These are phyloP conservation scores for Entelurus aequoreus DNA, from an alignment of 2,113 vertebrate species.

Conservation along the genomic window DNA sequence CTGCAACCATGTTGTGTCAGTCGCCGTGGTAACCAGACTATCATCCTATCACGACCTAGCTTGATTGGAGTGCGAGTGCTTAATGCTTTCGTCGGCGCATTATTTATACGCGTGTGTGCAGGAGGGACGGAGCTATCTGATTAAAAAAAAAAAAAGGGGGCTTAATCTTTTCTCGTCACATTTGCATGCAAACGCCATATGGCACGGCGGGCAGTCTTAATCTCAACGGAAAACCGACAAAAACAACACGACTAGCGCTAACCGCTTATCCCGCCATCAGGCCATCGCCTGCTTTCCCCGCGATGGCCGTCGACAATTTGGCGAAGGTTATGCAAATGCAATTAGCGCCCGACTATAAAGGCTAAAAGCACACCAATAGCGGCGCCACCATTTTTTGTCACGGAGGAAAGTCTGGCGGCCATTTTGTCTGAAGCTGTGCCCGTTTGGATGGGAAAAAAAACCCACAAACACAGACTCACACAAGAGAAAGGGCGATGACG, in stretches of 20 bases:
- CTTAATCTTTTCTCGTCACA: constrained; percentile 59
- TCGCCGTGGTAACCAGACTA: constrained; percentile 54
- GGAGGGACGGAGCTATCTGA: constrained; percentile 41
- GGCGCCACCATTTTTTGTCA: constrained; percentile 74
- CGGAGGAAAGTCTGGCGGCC: constrained; percentile 57
- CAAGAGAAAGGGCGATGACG: constrained; percentile 26
- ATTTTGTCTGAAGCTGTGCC: constrained; percentile 75
- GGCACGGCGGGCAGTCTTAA: constrained; percentile 39
- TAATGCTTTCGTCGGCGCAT: constrained; percentile 48
- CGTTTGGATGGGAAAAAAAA: constrained; percentile 60
- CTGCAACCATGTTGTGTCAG: constrained; percentile 1
- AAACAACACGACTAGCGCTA: constrained; percentile 13
- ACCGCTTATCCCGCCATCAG: background rate
- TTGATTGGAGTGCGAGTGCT: constrained; percentile 60
- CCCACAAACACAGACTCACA: constrained; percentile 2
- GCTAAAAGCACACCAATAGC: constrained; percentile 69
- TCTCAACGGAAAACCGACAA: constrained; percentile 28
- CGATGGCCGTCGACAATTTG: constrained; percentile 49
- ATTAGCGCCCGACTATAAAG: constrained; percentile 69
- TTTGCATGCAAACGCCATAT: constrained; percentile 70
- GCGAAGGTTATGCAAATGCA: constrained; percentile 79
- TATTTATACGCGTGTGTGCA: constrained; percentile 17
- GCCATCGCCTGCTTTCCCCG: constrained; percentile 4
- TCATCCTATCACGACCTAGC: constrained; percentile 10
- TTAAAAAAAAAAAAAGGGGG: constrained; percentile 36